Percentiles rank a stretch among this genome's conserved stretches.
Evolutionary conservation across 2,797 vertebrate genomes (phyloP).

Genomic region (Coreius guichenoti): DNA sequence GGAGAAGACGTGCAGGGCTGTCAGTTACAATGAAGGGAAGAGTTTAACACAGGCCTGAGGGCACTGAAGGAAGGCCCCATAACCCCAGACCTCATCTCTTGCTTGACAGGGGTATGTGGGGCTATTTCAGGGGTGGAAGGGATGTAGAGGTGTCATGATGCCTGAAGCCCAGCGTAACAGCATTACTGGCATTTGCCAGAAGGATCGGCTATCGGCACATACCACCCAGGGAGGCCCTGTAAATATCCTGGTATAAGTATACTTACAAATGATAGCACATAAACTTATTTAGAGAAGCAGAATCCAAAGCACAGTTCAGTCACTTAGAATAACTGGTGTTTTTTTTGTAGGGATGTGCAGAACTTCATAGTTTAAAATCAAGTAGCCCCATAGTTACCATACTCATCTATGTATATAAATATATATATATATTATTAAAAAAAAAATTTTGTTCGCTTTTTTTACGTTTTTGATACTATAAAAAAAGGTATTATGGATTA

Average conservation of each 20-base stretch:
- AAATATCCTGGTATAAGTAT: background rate
- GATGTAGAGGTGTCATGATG: constrained; percentile 53
- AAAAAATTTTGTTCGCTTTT: too few relatives aligned
- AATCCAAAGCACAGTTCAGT: background rate
- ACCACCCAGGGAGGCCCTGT: background rate
- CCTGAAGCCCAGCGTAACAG: constrained; percentile 60
- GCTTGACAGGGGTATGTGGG: constrained; percentile 24
- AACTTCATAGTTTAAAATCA: background rate
- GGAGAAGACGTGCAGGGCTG: constrained; percentile 27
- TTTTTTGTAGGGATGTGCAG: background rate
- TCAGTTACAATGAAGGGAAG: constrained; percentile 48
- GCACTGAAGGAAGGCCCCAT: constrained; percentile 24
- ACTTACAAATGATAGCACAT: background rate
- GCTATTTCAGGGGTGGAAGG: constrained; percentile 48
- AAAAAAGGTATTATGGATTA: too few relatives aligned
- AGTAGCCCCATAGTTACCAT: too few relatives aligned
- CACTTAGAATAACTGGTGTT: background rate
- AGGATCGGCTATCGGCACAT: constrained; percentile 30
- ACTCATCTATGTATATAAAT: too few relatives aligned
- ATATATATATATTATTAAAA: too few relatives aligned
- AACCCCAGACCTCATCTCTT: constrained; percentile 45
- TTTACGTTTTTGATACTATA: too few relatives aligned
- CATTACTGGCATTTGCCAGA: constrained; percentile 59
- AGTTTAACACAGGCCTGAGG: constrained; percentile 34
- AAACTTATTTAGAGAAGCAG: background rate